Conservation (phyloP, 1,140 invertebrate species). For the Heliconius melpomene region DNA sequence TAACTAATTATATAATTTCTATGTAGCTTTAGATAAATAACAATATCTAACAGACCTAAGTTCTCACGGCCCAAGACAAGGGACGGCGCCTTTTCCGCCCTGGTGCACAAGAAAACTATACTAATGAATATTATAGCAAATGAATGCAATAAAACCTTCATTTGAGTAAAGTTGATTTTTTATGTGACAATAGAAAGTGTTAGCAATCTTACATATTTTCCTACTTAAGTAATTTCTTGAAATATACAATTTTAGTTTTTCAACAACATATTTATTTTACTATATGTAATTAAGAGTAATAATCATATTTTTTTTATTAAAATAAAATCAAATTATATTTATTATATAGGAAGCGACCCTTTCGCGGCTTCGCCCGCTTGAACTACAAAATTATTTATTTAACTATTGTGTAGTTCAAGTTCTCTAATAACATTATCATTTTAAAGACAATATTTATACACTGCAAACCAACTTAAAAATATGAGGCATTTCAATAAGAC, state of each 20-base stretch:
- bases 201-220: background rate
- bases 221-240: background rate
- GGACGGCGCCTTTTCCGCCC: constrained; percentile 57
- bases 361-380: too few relatives aligned
- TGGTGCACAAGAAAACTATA: constrained; percentile 40
- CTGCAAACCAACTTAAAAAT: too few relatives aligned
- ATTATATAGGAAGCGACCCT: too few relatives aligned
- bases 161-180: background rate
- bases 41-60: constrained; percentile 23
- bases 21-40: constrained; percentile 31
- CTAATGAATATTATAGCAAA: constrained; percentile 29
- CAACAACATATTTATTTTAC: too few relatives aligned
- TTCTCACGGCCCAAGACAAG: constrained; percentile 58
- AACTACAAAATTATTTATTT: too few relatives aligned
- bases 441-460: too few relatives aligned
- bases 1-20: constrained; percentile 5
- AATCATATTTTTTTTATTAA: too few relatives aligned
- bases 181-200: background rate
- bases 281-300: too few relatives aligned
- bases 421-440: too few relatives aligned
- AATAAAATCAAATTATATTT: too few relatives aligned
- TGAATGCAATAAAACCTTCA: background rate
- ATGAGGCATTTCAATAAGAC: too few relatives aligned
- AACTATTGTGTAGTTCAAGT: too few relatives aligned
- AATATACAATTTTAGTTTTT: background rate